Evolutionary conservation across 1,140 invertebrate species (phyloP).

Genomic region (Daktulosphaira vitifoliae): DNA sequence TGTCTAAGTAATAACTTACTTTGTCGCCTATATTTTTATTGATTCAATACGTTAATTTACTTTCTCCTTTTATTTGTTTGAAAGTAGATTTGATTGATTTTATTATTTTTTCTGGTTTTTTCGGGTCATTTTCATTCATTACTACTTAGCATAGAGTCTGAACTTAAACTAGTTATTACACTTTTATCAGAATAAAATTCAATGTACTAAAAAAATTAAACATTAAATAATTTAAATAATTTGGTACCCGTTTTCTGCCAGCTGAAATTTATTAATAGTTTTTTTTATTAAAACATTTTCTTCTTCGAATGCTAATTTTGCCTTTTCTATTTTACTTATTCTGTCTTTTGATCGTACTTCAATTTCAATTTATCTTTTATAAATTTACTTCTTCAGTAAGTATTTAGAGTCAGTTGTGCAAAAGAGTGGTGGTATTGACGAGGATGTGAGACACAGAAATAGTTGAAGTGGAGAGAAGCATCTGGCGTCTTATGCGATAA

Average conservation of each 20-base stretch:
- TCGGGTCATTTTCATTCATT: not conserved
- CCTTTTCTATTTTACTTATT: slow-evolving; percentile 51
- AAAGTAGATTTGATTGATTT: slow-evolving; percentile 18
- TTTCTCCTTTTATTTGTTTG: slow-evolving; percentile 19
- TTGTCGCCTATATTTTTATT: slow-evolving; percentile 21
- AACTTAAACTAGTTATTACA: slow-evolving; percentile 10
- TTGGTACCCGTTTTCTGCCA: slow-evolving; percentile 12
- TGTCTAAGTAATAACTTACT: too few relatives aligned
- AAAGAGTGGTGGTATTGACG: too few relatives aligned
- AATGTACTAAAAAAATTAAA: not conserved
- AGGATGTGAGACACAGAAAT: too few relatives aligned
- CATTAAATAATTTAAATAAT: not conserved
- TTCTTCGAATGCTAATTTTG: slow-evolving; percentile 52
- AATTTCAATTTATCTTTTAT: too few relatives aligned
- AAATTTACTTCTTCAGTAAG: too few relatives aligned
- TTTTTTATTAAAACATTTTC: slow-evolving; percentile 57
- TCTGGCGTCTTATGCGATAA: too few relatives aligned
- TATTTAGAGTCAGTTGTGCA: too few relatives aligned
- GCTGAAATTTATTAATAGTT: slow-evolving; percentile 51
- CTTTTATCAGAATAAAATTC: not conserved
- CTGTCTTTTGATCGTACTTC: slow-evolving; percentile 47
- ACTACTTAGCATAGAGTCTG: slow-evolving; percentile 1
- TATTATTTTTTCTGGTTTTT: slow-evolving; percentile 17
- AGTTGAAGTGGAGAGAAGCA: too few relatives aligned
- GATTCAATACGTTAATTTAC: slow-evolving; percentile 17